Evolutionary conservation across 2,888 invertebrate genomes (phyloP), one percentile per base, ranked within the genome.

Genomic region (Arrhopalites spinosus): DNA sequence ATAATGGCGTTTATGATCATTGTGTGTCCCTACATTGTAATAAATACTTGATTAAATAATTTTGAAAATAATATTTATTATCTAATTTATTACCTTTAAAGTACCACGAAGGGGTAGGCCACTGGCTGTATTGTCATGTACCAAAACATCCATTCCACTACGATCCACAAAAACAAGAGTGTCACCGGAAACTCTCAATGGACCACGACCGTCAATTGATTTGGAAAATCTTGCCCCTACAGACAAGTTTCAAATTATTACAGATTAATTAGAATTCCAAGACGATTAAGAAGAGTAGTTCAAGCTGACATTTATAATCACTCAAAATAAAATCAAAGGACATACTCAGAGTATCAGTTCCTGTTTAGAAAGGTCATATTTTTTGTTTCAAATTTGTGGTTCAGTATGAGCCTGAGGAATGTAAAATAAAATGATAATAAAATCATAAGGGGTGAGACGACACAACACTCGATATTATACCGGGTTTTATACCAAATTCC

Each of bases 61-160:
- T n/a, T n/a, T 11, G 36, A 67, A 25, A 25, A n/a, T 13, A 30
- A n/a, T 25, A 64, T 29, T 64, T 64, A 11, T 13, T 27, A 13
- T 30, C 15, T 50, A 15, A n/a, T 17, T 13, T 13, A 5, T 50
- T 67, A 76, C 71, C 64, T 76, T 47, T 50, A 83, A 77, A 66
- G 36, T 75, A 13, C 79, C 81, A 3, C 76, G 5, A 11, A 76
- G n/a, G 13, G 80, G 78, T 53, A 76, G 76, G 0, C 80, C 78
- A 20, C 86, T 84, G 11, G 86, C 86, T 56, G 86, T 86, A 67
- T 88, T 74, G 25, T 68, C 87, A 79, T 89, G 88, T 23, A 90
- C 84, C 70, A 87, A 84, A 78, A 91, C 86, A 76, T 86, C 87
- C 81, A 87, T 88, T 50, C 89, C 90, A 73, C 86, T 87, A 74